These are phyloP conservation scores for Nycticryphes semicollaris DNA, from an alignment of 2,113 vertebrate genomes.

Conservation along the genomic window DNA sequence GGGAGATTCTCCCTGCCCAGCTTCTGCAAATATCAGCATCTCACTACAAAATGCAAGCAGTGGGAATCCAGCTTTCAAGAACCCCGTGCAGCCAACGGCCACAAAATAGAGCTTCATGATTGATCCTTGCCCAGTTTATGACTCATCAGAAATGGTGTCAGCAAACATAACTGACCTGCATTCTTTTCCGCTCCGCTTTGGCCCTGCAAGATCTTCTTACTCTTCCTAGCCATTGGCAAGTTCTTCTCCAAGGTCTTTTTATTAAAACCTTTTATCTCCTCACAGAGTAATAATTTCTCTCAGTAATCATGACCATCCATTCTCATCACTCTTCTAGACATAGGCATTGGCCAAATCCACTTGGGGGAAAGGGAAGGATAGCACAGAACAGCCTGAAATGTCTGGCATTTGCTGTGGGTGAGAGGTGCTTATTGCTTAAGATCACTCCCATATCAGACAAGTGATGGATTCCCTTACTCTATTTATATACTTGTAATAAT, in stretches of 20 bases:
- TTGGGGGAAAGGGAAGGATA: not conserved
- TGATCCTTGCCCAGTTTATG: not conserved
- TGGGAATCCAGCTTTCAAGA: not conserved
- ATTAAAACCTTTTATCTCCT: constrained; percentile 6
- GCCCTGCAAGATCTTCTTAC: not conserved
- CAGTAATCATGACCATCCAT: not conserved
- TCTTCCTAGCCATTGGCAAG: not conserved
- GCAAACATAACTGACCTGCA: not conserved
- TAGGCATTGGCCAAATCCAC: not conserved
- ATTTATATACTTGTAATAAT: constrained; percentile 39
- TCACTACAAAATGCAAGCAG: not conserved
- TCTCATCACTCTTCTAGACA: not conserved
- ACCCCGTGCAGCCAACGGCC: not conserved
- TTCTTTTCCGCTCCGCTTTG: not conserved
- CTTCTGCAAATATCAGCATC: not conserved
- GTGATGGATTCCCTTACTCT: not conserved
- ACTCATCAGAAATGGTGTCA: not conserved
- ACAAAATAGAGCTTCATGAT: not conserved
- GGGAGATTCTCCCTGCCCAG: not conserved
- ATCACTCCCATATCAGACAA: not conserved
- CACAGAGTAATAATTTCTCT: not conserved
- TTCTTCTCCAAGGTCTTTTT: constrained; percentile 1
- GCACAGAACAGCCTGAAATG: not conserved
- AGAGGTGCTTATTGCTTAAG: constrained; percentile 24
- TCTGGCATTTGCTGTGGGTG: not conserved